Evolutionary conservation across 2,797 vertebrate genomes (phyloP), one percentile per base, ranked within the genome.

Genomic region (Uromys caudimaculatus): DNA sequence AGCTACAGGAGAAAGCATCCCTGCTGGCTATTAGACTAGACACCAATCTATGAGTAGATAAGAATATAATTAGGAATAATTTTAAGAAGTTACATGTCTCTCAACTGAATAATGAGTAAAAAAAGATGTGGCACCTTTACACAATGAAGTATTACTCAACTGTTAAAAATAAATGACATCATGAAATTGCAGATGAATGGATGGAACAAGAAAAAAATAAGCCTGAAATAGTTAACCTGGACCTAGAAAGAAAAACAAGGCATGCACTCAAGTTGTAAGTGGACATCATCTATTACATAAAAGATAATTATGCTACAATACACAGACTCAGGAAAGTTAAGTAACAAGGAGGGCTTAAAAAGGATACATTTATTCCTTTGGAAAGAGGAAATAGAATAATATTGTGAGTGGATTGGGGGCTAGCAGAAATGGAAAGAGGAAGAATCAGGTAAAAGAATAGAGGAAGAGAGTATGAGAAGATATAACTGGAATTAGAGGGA

Each of bases 381-480:
- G n/a, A 38, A 82, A 41, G 6, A n/a, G 12, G 12, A 82, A 38
- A 82, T 58, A 58, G 6, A 81, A 82, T 58, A 29, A 38, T 58
- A 41, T 7, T 41, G 23, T 41, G 23, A 38, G 35, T 41, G 24
- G 3, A 41, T 38, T 60, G 1, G 3, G 3, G 7, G 23, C 23
- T 75, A 82, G 13, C 17, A 24, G 4, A 44, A 44, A 75, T 38
- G 6, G n/a, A 38, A 8, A 41, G 13, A 60, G 54, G 13, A 41
- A 4, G n/a, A 8, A 10, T 8, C 13, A 58, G 6, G 0, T 82
- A 24, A 56, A 41, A 23, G 23, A 75, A 44, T 8, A 82, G 54
- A 41, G 23, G 0, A 38, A 41, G 7, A 60, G 1, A 27, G 0
- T 82, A 41, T 24, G 24, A 0, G 3, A 13, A 41, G 23, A 41